Conservation (phyloP, 2,113 vertebrate genomes). For the Passer montanus region DNA sequence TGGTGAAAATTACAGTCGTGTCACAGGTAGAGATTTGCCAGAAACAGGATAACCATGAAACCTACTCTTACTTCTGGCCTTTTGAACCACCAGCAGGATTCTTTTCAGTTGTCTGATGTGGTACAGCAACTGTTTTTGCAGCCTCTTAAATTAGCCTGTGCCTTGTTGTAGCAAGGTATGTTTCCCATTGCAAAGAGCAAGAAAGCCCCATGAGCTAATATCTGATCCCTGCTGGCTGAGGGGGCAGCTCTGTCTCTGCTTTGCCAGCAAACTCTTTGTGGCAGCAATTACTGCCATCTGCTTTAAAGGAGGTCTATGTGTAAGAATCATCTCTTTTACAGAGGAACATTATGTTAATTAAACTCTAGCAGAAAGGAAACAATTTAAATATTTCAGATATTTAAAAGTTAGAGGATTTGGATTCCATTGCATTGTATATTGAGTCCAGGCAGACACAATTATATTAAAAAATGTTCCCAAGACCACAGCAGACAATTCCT, state of each 20-base stretch:
- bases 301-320: background rate
- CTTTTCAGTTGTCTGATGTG: constrained; percentile 44
- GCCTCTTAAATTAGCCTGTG: constrained; percentile 26
- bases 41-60: constrained; percentile 41
- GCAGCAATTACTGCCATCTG: background rate
- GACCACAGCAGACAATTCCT: background rate
- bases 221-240: background rate
- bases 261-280: background rate
- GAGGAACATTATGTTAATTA: background rate
- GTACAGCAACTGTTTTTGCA: constrained; percentile 30
- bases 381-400: background rate
- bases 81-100: background rate
- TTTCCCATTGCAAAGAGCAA: background rate
- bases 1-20: constrained; percentile 46
- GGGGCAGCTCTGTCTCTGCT: background rate
- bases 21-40: constrained; percentile 49
- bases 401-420: background rate
- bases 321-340: background rate
- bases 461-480: background rate
- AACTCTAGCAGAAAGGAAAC: background rate
- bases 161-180: background rate
- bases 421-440: background rate
- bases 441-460: background rate
- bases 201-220: background rate
- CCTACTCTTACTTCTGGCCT: constrained; percentile 12